These are phyloP conservation scores for Choreutis nemorana DNA, from an alignment of 2,888 invertebrate genomes.

Conservation along the genomic window DNA sequence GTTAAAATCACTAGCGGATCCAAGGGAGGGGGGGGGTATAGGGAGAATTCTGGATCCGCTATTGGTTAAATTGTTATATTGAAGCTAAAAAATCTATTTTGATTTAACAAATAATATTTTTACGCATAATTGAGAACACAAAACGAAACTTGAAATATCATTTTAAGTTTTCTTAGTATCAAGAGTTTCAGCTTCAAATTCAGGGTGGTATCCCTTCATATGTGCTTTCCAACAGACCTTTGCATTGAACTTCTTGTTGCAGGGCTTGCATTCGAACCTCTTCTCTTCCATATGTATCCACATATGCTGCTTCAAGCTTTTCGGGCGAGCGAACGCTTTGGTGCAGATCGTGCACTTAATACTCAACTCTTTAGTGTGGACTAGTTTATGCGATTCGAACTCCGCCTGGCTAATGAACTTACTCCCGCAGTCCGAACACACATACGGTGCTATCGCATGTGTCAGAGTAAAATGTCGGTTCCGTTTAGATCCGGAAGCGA, in stretches of 20 bases:
- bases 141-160: too few species aligned
- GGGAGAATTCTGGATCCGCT: too few species aligned
- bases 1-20: too few species aligned
- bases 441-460: slow-evolving; percentile 8
- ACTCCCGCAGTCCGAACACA: slow-evolving; percentile 9
- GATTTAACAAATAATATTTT: too few species aligned
- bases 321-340: slow-evolving; percentile 7
- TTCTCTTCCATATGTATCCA: slow-evolving; percentile 10
- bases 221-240: slow-evolving; percentile 4
- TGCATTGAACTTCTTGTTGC: slow-evolving; percentile 3
- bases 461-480: slow-evolving; percentile 8
- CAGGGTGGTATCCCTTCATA: slow-evolving; percentile 11
- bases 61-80: too few species aligned
- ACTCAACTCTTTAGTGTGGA: slow-evolving; percentile 8
- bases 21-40: too few species aligned
- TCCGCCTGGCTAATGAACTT: slow-evolving; percentile 3
- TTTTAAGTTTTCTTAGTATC: too few species aligned
- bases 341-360: slow-evolving; percentile 7
- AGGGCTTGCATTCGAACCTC: slow-evolving; percentile 8
- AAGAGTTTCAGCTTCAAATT: too few species aligned
- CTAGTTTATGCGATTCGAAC: slow-evolving; percentile 4
- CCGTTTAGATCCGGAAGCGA: slow-evolving; percentile 3
- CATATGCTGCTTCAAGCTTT: slow-evolving; percentile 6
- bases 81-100: too few species aligned
- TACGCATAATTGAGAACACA: too few species aligned